phyloP scores from a whole-genome alignment of 2,797 vertebrate genomes.

The Typhlichthys eigenmanni region DNA sequence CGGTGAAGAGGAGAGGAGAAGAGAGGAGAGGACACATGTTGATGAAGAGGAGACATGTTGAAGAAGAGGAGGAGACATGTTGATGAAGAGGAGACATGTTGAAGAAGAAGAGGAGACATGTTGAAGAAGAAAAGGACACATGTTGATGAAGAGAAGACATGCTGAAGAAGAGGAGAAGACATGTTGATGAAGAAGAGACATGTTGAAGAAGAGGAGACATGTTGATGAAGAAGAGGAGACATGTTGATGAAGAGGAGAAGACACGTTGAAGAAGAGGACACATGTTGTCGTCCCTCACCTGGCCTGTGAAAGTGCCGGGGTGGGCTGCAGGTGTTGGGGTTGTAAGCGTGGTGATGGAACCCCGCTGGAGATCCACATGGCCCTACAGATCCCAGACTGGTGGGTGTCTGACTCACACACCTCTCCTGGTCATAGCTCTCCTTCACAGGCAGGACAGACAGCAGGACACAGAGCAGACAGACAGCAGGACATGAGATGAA shows the following conservation, averaged over 20 bases:
- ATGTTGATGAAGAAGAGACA: not conserved
- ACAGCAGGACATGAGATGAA: too few relatives aligned
- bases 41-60: not conserved
- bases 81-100: too few relatives aligned
- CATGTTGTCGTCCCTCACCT: slow-evolving; percentile 71
- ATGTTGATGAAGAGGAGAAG: not conserved
- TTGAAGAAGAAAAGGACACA: accelerated
- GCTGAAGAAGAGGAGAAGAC: not conserved
- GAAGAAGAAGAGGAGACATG: not conserved
- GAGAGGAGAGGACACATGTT: not conserved
- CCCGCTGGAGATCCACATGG: slow-evolving; percentile 80
- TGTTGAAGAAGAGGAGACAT: not conserved
- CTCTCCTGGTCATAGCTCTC: slow-evolving; percentile 80
- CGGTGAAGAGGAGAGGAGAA: not conserved
- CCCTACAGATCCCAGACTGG: slow-evolving; percentile 86
- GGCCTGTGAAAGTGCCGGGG: slow-evolving; percentile 97
- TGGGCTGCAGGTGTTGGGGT: slow-evolving; percentile 86
- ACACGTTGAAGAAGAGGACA: accelerated
- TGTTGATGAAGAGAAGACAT: too few relatives aligned
- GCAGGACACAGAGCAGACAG: not conserved
- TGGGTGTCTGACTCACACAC: slow-evolving; percentile 84
- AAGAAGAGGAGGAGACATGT: not conserved
- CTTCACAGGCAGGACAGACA: slow-evolving; percentile 18
- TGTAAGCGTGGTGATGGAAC: slow-evolving; percentile 89
- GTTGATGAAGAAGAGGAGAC: not conserved